Percentiles rank a stretch among this genome's conserved stretches.
phyloP scores from a whole-genome alignment of 2,888 invertebrate species.

The Platycheirus albimanus region DNA sequence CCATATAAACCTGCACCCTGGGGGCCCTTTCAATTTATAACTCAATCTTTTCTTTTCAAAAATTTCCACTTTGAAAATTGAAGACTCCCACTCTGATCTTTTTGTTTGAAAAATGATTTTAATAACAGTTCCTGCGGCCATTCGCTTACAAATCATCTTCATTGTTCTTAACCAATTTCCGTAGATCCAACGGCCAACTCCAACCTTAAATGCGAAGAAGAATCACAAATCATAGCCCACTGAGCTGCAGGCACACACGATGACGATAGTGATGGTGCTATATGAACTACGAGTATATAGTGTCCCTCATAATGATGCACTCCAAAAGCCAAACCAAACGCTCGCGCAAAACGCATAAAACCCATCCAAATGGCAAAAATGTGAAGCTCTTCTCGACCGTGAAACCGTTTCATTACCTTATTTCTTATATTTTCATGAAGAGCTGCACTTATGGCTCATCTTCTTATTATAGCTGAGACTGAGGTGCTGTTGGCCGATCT shows the following conservation, averaged over 20 bases:
- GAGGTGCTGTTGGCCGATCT: slow-evolving; percentile 18
- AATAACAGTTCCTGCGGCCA: too few species aligned
- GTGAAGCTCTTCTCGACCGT: slow-evolving; percentile 47
- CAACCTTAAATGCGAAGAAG: not conserved
- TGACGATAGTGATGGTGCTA: too few species aligned
- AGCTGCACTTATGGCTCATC: slow-evolving; percentile 39
- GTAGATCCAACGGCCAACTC: too few species aligned
- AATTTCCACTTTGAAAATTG: too few species aligned
- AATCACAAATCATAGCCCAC: not conserved
- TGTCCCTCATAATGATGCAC: slow-evolving; percentile 43
- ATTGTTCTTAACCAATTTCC: too few species aligned
- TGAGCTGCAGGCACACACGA: not conserved
- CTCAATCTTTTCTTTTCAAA: too few species aligned
- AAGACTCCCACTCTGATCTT: too few species aligned
- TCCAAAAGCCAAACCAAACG: not conserved
- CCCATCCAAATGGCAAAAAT: slow-evolving; percentile 55
- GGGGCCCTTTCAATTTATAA: too few species aligned
- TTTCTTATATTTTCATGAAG: slow-evolving; percentile 2
- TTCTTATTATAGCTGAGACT: slow-evolving; percentile 3
- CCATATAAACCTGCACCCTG: too few species aligned
- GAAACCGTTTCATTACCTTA: slow-evolving; percentile 58
- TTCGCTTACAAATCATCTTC: too few species aligned
- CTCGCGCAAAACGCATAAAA: slow-evolving; percentile 47
- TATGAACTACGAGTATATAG: too few species aligned
- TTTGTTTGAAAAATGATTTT: too few species aligned